Evolutionary conservation across 2,797 vertebrate genomes (phyloP).

Genomic region (Chelon labrosus): DNA sequence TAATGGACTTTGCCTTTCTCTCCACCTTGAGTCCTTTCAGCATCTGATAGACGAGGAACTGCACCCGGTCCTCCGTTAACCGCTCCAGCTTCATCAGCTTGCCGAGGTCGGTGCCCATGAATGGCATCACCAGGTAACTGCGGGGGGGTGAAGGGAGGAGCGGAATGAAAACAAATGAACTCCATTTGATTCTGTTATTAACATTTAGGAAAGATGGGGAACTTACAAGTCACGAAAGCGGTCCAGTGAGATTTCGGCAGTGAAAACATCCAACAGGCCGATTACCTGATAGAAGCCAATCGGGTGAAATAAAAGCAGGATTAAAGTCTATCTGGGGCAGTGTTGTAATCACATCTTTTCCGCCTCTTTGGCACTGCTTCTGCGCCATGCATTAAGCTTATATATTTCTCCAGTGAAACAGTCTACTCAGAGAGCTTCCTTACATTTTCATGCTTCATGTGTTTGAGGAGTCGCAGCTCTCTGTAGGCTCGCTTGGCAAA

Average conservation of each 20-base stretch:
- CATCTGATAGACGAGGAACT: constrained; percentile 97
- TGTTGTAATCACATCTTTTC: too few relatives aligned
- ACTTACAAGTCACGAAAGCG: constrained; percentile 94
- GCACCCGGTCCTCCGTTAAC: constrained; percentile 92
- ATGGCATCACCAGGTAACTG: constrained; percentile 98
- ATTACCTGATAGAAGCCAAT: constrained; percentile 86
- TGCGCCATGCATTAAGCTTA: too few relatives aligned
- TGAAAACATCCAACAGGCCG: constrained; percentile 94
- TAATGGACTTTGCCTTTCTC: too few relatives aligned
- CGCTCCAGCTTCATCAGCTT: constrained; percentile 98
- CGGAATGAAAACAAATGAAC: background rate
- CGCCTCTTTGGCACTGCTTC: too few relatives aligned
- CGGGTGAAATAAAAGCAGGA: background rate
- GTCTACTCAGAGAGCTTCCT: constrained; percentile 54
- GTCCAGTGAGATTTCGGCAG: constrained; percentile 89
- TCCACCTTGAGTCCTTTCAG: constrained; percentile 94
- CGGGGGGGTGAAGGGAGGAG: background rate
- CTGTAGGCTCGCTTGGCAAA: constrained; percentile 94
- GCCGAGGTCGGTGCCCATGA: constrained; percentile 97
- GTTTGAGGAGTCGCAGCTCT: constrained; percentile 93
- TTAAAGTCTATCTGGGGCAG: background rate
- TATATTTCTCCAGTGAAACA: too few relatives aligned
- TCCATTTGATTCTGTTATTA: rapidly evolving
- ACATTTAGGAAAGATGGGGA: rapidly evolving
- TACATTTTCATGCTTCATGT: constrained; percentile 97